Evolutionary conservation across 2,113 vertebrate genomes (phyloP).

Genomic region (Syngnathoides biaculeatus): DNA sequence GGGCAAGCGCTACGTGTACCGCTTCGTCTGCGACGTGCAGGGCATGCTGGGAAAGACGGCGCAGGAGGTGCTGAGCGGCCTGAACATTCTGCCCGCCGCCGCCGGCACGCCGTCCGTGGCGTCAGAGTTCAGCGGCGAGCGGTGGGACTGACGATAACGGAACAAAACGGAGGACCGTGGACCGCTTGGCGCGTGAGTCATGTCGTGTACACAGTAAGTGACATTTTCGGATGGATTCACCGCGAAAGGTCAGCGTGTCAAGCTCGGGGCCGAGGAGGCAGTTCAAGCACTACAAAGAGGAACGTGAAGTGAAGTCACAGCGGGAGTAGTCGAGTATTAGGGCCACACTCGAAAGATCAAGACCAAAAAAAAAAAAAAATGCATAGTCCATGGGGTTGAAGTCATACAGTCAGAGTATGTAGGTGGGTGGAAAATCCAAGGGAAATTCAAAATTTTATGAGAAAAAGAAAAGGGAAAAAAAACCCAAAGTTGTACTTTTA

Average conservation of each 20-base stretch:
- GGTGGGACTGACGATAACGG: slow-evolving; percentile 34
- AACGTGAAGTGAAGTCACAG: too few relatives aligned
- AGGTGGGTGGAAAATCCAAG: neutral
- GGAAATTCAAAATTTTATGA: neutral
- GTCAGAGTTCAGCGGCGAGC: slow-evolving; percentile 50
- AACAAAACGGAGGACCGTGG: neutral
- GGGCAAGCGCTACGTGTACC: slow-evolving; percentile 83
- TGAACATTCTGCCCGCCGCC: slow-evolving; percentile 61
- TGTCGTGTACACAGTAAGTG: neutral
- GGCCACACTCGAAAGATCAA: neutral
- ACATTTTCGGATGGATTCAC: neutral
- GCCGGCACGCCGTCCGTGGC: slow-evolving; percentile 28
- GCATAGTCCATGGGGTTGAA: neutral
- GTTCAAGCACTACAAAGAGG: neutral
- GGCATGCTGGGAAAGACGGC: slow-evolving; percentile 76
- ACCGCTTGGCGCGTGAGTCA: neutral
- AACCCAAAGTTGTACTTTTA: too few relatives aligned
- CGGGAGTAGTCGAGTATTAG: too few relatives aligned
- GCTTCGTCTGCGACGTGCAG: slow-evolving; percentile 80
- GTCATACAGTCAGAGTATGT: neutral
- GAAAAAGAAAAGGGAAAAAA: too few relatives aligned
- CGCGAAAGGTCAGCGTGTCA: neutral
- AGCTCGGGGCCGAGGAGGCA: neutral
- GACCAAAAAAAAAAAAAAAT: neutral
- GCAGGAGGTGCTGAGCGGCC: slow-evolving; percentile 69